Evolutionary conservation across 2,888 invertebrate genomes (phyloP).

Genomic region (Eupithecia abbreviata): DNA sequence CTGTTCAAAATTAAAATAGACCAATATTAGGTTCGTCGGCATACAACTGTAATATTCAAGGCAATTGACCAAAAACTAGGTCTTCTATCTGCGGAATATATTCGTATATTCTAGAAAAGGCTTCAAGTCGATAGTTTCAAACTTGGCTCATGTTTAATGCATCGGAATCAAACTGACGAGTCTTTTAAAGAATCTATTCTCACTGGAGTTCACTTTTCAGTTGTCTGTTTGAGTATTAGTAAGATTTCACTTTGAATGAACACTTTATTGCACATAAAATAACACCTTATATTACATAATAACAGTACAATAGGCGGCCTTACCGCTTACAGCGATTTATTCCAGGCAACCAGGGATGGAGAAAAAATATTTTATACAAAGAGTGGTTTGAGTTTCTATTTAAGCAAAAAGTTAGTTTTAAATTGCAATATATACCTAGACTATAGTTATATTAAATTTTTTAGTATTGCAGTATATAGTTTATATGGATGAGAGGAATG

Average conservation of each 20-base stretch:
- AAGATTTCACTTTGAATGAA: background rate
- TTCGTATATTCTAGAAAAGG: background rate
- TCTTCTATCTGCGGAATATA: background rate
- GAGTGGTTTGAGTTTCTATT: background rate
- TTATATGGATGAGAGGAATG: background rate
- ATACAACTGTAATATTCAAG: background rate
- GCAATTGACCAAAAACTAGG: background rate
- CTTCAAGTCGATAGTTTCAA: background rate
- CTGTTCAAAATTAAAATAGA: background rate
- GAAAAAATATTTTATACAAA: no score
- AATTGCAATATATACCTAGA: background rate
- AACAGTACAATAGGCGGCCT: no score
- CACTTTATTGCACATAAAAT: no score
- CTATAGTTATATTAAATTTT: no score
- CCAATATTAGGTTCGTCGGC: background rate
- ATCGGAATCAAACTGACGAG: background rate
- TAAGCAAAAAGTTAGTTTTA: background rate
- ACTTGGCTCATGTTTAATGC: conserved; percentile 4
- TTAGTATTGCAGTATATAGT: no score
- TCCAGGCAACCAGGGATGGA: no score
- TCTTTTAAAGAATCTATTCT: background rate
- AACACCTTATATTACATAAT: no score
- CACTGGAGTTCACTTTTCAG: background rate
- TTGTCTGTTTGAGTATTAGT: background rate
- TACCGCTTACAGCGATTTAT: no score